A percentile compares a stretch with the other conserved stretches of the same genome.
Conservation (phyloP, 2,797 vertebrate species). For the Avahi laniger region DNA sequence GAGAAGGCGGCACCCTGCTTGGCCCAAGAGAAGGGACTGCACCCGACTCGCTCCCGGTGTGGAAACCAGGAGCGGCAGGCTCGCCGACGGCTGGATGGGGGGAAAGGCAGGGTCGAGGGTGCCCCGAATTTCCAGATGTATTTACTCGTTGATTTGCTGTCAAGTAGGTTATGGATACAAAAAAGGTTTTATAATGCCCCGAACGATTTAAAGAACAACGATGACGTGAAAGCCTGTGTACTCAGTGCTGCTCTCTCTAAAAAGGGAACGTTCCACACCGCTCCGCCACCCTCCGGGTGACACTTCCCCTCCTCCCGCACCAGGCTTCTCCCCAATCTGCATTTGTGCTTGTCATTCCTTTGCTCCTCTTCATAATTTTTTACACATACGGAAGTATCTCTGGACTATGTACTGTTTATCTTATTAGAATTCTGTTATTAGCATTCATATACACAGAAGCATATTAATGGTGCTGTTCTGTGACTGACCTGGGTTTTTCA, state of each 20-base stretch:
- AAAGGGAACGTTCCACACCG: not conserved
- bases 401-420: rapidly evolving
- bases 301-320: not conserved
- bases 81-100: rapidly evolving
- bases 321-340: not conserved
- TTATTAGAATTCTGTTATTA: not conserved
- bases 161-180: not conserved
- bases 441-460: too few species aligned
- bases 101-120: rapidly evolving
- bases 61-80: too few species aligned
- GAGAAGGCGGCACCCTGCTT: not conserved
- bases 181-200: not conserved
- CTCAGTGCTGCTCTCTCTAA: not conserved
- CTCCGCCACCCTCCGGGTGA: rapidly evolving
- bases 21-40: not conserved
- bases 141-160: not conserved
- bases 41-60: rapidly evolving
- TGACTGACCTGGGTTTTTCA: not conserved
- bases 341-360: not conserved
- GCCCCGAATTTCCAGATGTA: not conserved
- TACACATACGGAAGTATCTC: not conserved
- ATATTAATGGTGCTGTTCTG: rapidly evolving
- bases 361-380: not conserved
- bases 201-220: not conserved
- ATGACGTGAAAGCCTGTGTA: not conserved